Percentiles rank a stretch among this genome's conserved stretches.
Conservation (phyloP, 2,797 vertebrate genomes). For the Enteromius trimaculatus region DNA sequence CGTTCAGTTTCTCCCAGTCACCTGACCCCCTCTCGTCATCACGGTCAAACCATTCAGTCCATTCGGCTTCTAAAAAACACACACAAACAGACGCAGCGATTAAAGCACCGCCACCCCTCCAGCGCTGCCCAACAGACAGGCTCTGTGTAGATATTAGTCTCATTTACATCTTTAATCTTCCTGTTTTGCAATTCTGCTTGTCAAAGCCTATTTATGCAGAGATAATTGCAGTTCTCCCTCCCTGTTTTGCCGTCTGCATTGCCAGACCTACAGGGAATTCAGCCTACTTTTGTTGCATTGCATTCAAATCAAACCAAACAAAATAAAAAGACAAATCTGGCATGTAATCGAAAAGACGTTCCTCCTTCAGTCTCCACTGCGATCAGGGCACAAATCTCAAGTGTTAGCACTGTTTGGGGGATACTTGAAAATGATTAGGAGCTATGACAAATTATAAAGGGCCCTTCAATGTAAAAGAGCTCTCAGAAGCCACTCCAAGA, state of each 20-base stretch:
- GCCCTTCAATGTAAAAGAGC: not conserved
- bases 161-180: slow-evolving; percentile 55
- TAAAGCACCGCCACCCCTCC: slow-evolving; percentile 42
- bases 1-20: slow-evolving; percentile 90
- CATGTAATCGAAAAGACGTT: slow-evolving; percentile 27
- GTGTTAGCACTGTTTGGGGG: not conserved
- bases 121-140: slow-evolving; percentile 23
- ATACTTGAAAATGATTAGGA: slow-evolving; percentile 47
- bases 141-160: slow-evolving; percentile 50
- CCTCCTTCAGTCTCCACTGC: slow-evolving; percentile 13
- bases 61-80: slow-evolving; percentile 84
- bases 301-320: slow-evolving; percentile 47
- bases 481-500: slow-evolving; percentile 21
- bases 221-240: slow-evolving; percentile 61
- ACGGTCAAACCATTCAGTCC: slow-evolving; percentile 92
- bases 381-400: slow-evolving; percentile 38
- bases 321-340: slow-evolving; percentile 31
- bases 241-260: slow-evolving; percentile 34
- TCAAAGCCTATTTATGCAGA: slow-evolving; percentile 59
- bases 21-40: slow-evolving; percentile 83
- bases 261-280: slow-evolving; percentile 48
- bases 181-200: slow-evolving; percentile 59
- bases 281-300: slow-evolving; percentile 25
- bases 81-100: slow-evolving; percentile 51
- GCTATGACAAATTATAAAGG: not conserved